Evolutionary conservation across 2,888 invertebrate genomes (phyloP).

Genomic region (Lasioglossum lativentre): DNA sequence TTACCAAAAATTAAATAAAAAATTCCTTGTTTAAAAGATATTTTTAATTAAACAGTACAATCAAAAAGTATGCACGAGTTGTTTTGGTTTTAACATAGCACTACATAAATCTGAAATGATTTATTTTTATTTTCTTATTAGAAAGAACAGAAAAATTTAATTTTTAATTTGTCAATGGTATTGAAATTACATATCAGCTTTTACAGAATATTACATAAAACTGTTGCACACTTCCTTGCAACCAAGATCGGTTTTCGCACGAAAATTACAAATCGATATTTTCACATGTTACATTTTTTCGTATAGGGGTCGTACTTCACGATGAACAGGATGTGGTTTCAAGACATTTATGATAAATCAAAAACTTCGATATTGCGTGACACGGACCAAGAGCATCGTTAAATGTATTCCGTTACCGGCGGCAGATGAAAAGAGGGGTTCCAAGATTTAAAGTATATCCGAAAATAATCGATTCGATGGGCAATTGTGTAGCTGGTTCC

Average conservation of each 20-base stretch:
- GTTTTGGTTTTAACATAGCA: too few species aligned
- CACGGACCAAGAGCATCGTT: neutral
- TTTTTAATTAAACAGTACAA: neutral
- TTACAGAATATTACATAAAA: neutral
- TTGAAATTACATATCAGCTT: neutral
- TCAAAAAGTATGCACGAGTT: neutral
- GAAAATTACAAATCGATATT: conserved; percentile 1
- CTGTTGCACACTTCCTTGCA: neutral
- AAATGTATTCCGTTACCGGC: conserved; percentile 5
- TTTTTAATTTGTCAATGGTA: neutral
- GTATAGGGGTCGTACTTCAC: conserved; percentile 38
- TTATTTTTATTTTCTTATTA: neutral
- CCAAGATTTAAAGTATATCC: conserved; percentile 13
- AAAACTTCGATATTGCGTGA: neutral
- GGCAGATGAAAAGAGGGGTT: neutral
- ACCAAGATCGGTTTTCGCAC: neutral
- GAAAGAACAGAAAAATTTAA: neutral
- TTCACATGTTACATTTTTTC: neutral
- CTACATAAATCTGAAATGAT: too few species aligned
- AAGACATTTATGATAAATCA: neutral
- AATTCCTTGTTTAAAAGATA: neutral
- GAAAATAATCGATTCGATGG: conserved; percentile 57
- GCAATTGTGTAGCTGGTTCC: conserved; percentile 62
- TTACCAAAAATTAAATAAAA: neutral
- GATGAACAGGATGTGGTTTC: conserved; percentile 8